Evolutionary conservation across 2,888 invertebrate species (phyloP).

Genomic region (Beris chalybata): DNA sequence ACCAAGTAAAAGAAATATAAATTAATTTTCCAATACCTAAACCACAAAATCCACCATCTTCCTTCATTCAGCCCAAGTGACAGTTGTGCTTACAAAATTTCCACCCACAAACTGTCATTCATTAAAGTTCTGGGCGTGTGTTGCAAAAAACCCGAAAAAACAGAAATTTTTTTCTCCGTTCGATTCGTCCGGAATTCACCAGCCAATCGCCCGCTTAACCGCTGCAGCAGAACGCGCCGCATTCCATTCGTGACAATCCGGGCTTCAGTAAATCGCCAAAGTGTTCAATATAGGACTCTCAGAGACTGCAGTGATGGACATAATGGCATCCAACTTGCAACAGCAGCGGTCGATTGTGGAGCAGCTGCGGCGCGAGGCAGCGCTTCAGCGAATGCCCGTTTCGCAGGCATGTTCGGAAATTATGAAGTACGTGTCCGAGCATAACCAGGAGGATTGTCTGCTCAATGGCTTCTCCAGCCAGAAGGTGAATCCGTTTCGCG

Average conservation of each 20-base stretch:
- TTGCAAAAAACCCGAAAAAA: no score
- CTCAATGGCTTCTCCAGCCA: conserved; percentile 92
- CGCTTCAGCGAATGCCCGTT: conserved; percentile 81
- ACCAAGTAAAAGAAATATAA: no score
- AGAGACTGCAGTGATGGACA: conserved; percentile 87
- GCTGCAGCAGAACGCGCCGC: neutral
- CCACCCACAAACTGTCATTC: neutral
- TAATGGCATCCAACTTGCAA: conserved; percentile 91
- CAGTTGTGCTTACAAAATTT: no score
- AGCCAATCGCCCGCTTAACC: neutral
- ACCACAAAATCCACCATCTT: no score
- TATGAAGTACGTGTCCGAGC: conserved; percentile 86
- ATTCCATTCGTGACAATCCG: conserved; percentile 17
- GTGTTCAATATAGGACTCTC: conserved; percentile 78
- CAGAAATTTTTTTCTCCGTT: no score
- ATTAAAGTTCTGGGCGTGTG: no score
- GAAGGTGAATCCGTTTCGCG: conserved; percentile 93
- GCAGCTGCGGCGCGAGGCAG: conserved; percentile 88
- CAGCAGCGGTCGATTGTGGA: conserved; percentile 90
- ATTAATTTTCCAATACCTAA: no score
- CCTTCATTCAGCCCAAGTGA: no score
- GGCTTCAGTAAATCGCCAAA: conserved; percentile 10
- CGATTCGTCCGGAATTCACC: neutral
- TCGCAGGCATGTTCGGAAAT: conserved; percentile 92
- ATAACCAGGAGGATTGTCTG: conserved; percentile 90